phyloP scores from a whole-genome alignment of 2,888 invertebrate genomes.

The Lymantria dispar region DNA sequence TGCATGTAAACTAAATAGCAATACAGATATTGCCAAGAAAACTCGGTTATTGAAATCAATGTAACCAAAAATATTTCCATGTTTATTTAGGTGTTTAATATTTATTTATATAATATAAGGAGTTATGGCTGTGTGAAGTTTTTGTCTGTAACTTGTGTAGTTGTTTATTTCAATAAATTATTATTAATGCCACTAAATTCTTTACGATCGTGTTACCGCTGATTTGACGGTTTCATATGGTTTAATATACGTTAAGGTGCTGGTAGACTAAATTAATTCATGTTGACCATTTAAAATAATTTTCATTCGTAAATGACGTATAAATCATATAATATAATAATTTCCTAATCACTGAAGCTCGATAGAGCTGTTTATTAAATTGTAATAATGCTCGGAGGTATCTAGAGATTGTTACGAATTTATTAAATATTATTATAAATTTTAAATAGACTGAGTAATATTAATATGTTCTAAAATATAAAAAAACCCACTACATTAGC shows the following conservation, averaged over 20 bases:
- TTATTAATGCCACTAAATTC: conserved; percentile 23
- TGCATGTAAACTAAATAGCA: conserved; percentile 44
- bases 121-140: conserved; percentile 78
- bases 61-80: conserved; percentile 72
- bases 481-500: conserved; percentile 35
- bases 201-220: conserved; percentile 17
- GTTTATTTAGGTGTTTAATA: conserved; percentile 57
- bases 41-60: conserved; percentile 55
- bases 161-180: conserved; percentile 43
- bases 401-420: conserved; percentile 53
- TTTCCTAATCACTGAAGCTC: conserved; percentile 31
- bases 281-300: conserved; percentile 26
- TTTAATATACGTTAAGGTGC: conserved; percentile 60
- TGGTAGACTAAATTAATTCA: conserved; percentile 58
- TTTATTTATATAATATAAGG: conserved; percentile 69
- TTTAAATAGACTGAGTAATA: conserved; percentile 72
- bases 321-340: background rate
- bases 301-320: conserved; percentile 17
- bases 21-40: conserved; percentile 37
- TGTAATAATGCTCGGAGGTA: conserved; percentile 46
- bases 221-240: conserved; percentile 20
- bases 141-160: conserved; percentile 70
- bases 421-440: conserved; percentile 42
- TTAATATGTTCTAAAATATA: conserved; percentile 59
- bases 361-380: conserved; percentile 36